Percentiles rank a stretch among this genome's conserved stretches.
phyloP scores from a whole-genome alignment of 2,888 invertebrate species.

The Drosophila subsilvestris region DNA sequence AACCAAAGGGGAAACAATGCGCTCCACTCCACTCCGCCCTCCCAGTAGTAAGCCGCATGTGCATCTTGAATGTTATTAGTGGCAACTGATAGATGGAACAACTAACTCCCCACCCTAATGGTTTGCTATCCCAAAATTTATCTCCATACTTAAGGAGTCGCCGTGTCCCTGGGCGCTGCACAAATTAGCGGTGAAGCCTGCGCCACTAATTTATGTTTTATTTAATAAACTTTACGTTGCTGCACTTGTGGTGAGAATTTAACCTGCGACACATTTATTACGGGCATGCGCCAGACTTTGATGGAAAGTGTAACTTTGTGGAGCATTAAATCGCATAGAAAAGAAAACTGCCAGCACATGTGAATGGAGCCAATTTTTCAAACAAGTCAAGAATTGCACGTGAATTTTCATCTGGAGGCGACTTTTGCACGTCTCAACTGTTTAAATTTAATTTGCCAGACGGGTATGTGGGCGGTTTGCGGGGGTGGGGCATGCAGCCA shows the following conservation, averaged over 20 bases:
- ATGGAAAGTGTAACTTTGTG: background rate
- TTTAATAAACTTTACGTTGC: conserved; percentile 34
- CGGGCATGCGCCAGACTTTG: background rate
- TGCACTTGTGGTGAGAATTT: background rate
- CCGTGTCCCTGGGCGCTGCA: conserved; percentile 20
- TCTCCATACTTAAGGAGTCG: conserved; percentile 14
- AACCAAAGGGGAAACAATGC: background rate
- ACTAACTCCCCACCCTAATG: conserved; percentile 28
- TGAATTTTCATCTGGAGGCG: conserved; percentile 36
- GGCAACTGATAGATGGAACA: conserved; percentile 50
- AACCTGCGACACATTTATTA: background rate
- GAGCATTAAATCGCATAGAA: background rate
- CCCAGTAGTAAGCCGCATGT: conserved; percentile 35
- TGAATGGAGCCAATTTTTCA: conserved; percentile 19
- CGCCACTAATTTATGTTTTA: conserved; percentile 36
- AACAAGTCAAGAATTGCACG: conserved; percentile 15
- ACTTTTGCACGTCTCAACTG: conserved; percentile 67
- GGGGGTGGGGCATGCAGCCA: conserved; percentile 14
- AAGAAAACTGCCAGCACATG: conserved; percentile 1
- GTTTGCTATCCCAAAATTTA: conserved; percentile 38
- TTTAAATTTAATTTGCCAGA: conserved; percentile 75
- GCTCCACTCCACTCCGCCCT: background rate
- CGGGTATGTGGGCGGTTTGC: conserved; percentile 33
- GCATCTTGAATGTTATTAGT: conserved; percentile 64
- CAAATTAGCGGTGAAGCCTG: conserved; percentile 46